Evolutionary conservation across 2,888 invertebrate genomes (phyloP).

Genomic region (Eledona agricola): DNA sequence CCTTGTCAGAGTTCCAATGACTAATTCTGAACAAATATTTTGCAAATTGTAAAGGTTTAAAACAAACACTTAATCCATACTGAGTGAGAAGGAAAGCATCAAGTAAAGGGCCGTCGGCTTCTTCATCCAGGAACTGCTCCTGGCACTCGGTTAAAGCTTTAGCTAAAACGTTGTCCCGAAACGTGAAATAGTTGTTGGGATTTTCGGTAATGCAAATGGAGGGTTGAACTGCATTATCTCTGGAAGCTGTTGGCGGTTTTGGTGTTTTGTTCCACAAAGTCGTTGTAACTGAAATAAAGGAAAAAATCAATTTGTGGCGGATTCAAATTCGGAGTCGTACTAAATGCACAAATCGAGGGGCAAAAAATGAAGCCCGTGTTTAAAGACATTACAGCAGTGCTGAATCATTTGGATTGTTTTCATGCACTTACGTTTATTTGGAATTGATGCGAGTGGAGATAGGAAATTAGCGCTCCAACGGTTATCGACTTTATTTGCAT

Average conservation of each 20-base stretch:
- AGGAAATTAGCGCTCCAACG: slow-evolving; percentile 54
- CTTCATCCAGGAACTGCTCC: slow-evolving; percentile 70
- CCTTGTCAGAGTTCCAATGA: slow-evolving; percentile 87
- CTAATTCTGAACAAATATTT: slow-evolving; percentile 71
- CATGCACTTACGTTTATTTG: slow-evolving; percentile 55
- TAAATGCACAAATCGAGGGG: slow-evolving; percentile 45
- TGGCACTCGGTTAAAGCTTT: slow-evolving; percentile 77
- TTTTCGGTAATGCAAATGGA: slow-evolving; percentile 61
- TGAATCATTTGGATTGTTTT: slow-evolving; percentile 8
- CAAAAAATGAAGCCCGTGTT: slow-evolving; percentile 51
- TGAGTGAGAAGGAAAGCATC: slow-evolving; percentile 85
- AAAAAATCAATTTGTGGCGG: not conserved
- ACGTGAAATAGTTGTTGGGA: slow-evolving; percentile 76
- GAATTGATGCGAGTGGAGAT: slow-evolving; percentile 57
- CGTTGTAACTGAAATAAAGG: slow-evolving; percentile 52
- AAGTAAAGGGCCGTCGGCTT: slow-evolving; percentile 74
- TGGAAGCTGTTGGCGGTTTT: slow-evolving; percentile 34
- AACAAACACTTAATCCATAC: slow-evolving; percentile 64
- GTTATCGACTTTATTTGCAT: slow-evolving; percentile 45
- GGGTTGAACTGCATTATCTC: slow-evolving; percentile 44
- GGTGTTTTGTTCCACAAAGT: slow-evolving; percentile 51
- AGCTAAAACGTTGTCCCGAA: slow-evolving; percentile 77
- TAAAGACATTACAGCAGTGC: slow-evolving; percentile 45
- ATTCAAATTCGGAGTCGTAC: slow-evolving; percentile 32
- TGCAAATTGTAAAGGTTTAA: not conserved